Evolutionary conservation across 2,888 invertebrate species (phyloP).

Genomic region (Trachelus troglodyta): DNA sequence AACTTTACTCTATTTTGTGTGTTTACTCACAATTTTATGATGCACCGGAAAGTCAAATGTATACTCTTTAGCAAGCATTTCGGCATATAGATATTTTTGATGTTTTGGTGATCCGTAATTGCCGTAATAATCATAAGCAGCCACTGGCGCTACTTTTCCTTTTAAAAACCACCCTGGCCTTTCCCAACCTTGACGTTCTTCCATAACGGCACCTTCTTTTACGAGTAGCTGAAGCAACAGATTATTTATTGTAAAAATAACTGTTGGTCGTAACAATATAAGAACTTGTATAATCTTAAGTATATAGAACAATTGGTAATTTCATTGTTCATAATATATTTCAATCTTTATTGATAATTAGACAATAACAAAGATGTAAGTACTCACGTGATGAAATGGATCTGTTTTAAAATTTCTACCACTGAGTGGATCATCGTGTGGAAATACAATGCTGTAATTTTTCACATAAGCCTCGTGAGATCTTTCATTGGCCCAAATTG

Average conservation of each 20-base stretch:
- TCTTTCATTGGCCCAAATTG: slow-evolving; percentile 82
- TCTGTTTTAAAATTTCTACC: slow-evolving; percentile 79
- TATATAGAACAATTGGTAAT: neutral
- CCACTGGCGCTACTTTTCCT: slow-evolving; percentile 70
- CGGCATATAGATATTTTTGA: slow-evolving; percentile 75
- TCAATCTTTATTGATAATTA: neutral
- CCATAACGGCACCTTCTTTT: slow-evolving; percentile 86
- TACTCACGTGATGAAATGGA: slow-evolving; percentile 74
- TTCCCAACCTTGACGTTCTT: slow-evolving; percentile 90
- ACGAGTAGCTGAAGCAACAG: slow-evolving; percentile 71
- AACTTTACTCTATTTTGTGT: neutral
- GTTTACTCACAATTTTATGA: slow-evolving; percentile 76
- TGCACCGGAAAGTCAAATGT: slow-evolving; percentile 86
- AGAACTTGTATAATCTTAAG: neutral
- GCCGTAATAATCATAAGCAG: slow-evolving; percentile 89
- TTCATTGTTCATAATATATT: neutral
- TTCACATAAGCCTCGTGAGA: slow-evolving; percentile 91
- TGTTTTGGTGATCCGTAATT: slow-evolving; percentile 78
- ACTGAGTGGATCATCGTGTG: slow-evolving; percentile 85
- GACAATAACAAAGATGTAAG: neutral
- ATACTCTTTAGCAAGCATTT: slow-evolving; percentile 79
- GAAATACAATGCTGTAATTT: slow-evolving; percentile 86
- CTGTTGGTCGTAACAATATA: neutral
- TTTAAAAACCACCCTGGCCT: slow-evolving; percentile 84
- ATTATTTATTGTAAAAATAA: neutral